A percentile compares a stretch with the other conserved stretches of the same genome.
Evolutionary conservation across 2,888 invertebrate genomes (phyloP).

Genomic region (Cataglyphis rosenhaueri): DNA sequence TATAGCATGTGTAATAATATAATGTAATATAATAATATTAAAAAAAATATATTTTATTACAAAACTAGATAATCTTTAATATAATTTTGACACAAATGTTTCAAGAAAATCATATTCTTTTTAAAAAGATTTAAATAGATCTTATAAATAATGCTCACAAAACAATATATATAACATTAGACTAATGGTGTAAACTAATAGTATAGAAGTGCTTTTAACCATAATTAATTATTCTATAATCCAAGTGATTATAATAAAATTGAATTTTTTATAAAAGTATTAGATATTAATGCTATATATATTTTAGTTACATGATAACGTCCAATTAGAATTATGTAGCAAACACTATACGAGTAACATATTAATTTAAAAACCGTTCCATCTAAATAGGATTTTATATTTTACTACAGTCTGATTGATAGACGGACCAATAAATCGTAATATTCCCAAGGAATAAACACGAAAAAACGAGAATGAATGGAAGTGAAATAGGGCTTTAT

Average conservation of each 20-base stretch:
- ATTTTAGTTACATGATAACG: neutral
- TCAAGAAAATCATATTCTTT: neutral
- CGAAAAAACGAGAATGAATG: conserved; percentile 27
- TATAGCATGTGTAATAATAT: neutral
- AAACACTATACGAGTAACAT: neutral
- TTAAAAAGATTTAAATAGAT: neutral
- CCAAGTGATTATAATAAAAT: neutral
- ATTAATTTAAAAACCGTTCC: neutral
- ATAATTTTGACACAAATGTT: neutral
- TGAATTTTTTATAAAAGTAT: conserved; percentile 6
- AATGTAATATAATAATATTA: no score
- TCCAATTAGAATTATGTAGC: neutral
- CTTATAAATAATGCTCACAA: neutral
- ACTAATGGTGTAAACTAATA: neutral
- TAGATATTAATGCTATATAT: neutral
- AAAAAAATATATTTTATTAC: neutral
- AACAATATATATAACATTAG: neutral
- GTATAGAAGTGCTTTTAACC: neutral
- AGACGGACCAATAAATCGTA: conserved; percentile 17
- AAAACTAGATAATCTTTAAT: neutral
- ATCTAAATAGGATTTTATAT: conserved; percentile 3
- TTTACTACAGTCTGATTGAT: neutral
- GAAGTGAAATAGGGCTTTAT: conserved; percentile 12
- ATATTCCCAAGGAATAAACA: conserved; percentile 6
- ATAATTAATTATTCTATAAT: conserved; percentile 8